A percentile compares a stretch with the other conserved stretches of the same genome.
Conservation (phyloP, 2,113 vertebrate species). For the Caretta caretta region DNA sequence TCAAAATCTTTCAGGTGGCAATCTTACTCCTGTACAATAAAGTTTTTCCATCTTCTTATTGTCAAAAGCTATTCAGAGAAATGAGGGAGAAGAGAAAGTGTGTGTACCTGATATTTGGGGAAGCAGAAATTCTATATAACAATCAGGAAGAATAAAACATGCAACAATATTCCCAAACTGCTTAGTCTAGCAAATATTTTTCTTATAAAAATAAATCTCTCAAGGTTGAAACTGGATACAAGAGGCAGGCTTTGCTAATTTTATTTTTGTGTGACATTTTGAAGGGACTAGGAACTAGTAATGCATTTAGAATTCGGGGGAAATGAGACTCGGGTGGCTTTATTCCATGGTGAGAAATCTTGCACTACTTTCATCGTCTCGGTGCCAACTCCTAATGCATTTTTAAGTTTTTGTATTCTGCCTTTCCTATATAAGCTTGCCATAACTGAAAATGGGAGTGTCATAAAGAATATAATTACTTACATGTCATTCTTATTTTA, state of each 20-base stretch:
- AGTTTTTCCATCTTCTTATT: background rate
- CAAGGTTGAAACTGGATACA: constrained; percentile 8
- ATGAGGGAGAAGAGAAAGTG: background rate
- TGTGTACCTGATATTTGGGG: background rate
- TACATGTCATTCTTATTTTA: background rate
- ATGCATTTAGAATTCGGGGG: background rate
- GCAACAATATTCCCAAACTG: background rate
- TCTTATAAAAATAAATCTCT: background rate
- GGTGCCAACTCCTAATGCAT: background rate
- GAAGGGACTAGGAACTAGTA: background rate
- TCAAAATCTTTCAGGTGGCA: background rate
- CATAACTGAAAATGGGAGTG: background rate
- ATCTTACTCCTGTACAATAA: background rate
- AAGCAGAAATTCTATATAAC: background rate
- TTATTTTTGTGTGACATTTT: background rate
- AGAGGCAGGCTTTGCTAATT: constrained; percentile 45
- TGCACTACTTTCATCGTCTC: background rate
- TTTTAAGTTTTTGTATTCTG: background rate
- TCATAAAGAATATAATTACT: background rate
- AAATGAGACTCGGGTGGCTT: background rate
- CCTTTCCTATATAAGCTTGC: background rate
- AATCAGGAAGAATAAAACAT: constrained; percentile 16
- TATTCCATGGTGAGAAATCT: background rate
- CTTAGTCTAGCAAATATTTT: constrained; percentile 24
- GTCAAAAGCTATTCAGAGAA: constrained; percentile 13